A percentile compares a stretch with the other conserved stretches of the same genome.
These are phyloP conservation scores for Pseudolaguvia tuberculata DNA, from an alignment of 2,113 vertebrate genomes.

Conservation along the genomic window DNA sequence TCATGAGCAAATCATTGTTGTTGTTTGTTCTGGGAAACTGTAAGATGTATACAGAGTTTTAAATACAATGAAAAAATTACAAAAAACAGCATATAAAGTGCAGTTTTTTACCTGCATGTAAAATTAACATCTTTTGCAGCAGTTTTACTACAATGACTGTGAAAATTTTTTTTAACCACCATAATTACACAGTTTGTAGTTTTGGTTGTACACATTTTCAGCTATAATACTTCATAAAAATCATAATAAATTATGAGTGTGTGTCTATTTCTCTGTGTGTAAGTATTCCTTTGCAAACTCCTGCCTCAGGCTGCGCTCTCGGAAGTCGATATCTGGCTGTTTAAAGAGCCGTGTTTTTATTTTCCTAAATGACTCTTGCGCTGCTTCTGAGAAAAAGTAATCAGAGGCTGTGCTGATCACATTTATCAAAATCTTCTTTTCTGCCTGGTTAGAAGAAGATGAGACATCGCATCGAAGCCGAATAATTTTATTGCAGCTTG, in stretches of 20 bases:
- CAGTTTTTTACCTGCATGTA: not conserved
- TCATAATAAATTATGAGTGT: not conserved
- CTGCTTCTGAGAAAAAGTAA: not conserved
- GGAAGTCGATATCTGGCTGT: not conserved
- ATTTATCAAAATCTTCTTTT: not conserved
- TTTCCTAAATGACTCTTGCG: not conserved
- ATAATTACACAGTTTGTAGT: not conserved
- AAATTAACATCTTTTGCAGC: not conserved
- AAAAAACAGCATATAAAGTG: not conserved
- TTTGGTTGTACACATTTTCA: not conserved
- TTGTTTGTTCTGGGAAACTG: not conserved
- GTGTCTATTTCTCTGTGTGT: too few relatives aligned
- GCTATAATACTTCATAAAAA: not conserved
- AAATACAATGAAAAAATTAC: not conserved
- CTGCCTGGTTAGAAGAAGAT: not conserved
- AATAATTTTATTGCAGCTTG: not conserved
- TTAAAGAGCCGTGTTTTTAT: not conserved
- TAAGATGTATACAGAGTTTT: not conserved
- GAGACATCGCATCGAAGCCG: not conserved
- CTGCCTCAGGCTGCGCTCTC: not conserved
- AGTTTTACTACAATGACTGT: not conserved
- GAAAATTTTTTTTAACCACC: not conserved
- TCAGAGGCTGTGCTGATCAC: constrained; percentile 1
- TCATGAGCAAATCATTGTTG: not conserved
- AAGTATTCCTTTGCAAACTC: not conserved